Percentiles rank a stretch among this genome's conserved stretches.
These are phyloP conservation scores for Lycocorax pyrrhopterus DNA, from an alignment of 2,113 vertebrate species.

Conservation along the genomic window DNA sequence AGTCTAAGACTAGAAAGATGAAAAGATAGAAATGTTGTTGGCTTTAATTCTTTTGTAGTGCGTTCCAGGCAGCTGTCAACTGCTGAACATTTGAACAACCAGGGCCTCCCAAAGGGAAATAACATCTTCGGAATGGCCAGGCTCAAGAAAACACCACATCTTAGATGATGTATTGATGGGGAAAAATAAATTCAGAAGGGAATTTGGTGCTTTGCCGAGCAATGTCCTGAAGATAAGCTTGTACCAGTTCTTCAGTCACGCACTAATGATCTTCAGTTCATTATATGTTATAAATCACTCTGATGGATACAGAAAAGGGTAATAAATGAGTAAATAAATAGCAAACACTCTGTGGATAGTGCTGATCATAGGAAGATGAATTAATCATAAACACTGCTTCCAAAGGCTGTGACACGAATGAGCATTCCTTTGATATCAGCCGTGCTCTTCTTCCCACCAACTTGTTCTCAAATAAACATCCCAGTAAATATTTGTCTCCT, in stretches of 20 bases:
- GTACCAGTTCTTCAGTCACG: slow-evolving; percentile 61
- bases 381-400: slow-evolving; percentile 30
- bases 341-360: slow-evolving; percentile 48
- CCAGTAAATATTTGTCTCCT: slow-evolving; percentile 54
- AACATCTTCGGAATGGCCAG: slow-evolving; percentile 62
- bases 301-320: slow-evolving; percentile 50
- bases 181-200: slow-evolving; percentile 59
- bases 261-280: slow-evolving; percentile 47
- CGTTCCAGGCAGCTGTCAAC: slow-evolving; percentile 67
- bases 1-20: slow-evolving; percentile 58
- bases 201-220: slow-evolving; percentile 52
- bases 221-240: slow-evolving; percentile 62
- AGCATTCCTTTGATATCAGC: slow-evolving; percentile 58
- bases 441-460: slow-evolving; percentile 43
- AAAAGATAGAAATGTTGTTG: slow-evolving; percentile 68
- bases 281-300: slow-evolving; percentile 52
- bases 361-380: slow-evolving; percentile 37
- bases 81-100: slow-evolving; percentile 47
- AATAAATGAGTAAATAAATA: slow-evolving; percentile 65
- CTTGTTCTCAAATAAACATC: slow-evolving; percentile 60
- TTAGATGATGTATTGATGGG: slow-evolving; percentile 62
- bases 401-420: slow-evolving; percentile 31
- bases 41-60: slow-evolving; percentile 62
- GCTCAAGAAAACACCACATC: slow-evolving; percentile 66
- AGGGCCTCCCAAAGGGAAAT: slow-evolving; percentile 70